These are phyloP conservation scores for Azemiops feae DNA, from an alignment of 2,113 vertebrate species.

Conservation along the genomic window DNA sequence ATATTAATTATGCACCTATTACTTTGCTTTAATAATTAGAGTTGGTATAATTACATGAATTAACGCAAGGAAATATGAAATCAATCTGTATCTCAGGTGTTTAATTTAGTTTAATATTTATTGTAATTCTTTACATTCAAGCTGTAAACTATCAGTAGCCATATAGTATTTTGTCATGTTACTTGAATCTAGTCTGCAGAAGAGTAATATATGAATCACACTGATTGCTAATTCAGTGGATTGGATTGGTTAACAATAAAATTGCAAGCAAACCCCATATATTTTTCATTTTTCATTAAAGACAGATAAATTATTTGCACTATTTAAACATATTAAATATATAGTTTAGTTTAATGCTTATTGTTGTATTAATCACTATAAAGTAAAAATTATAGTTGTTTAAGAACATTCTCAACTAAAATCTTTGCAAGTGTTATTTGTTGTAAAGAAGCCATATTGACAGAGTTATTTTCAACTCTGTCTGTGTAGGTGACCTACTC, in stretches of 20 bases:
- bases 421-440: background rate
- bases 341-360: background rate
- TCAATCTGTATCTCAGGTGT: too few relatives aligned
- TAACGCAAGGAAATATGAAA: too few relatives aligned
- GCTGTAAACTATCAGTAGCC: too few relatives aligned
- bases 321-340: background rate
- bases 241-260: background rate
- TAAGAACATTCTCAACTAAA: background rate
- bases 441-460: background rate
- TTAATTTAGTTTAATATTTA: too few relatives aligned
- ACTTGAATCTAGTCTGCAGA: too few relatives aligned
- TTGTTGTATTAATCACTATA: background rate
- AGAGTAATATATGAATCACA: too few relatives aligned
- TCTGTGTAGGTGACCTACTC: background rate
- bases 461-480: conserved; percentile 17
- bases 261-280: background rate
- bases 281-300: background rate
- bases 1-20: too few relatives aligned
- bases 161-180: too few relatives aligned
- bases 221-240: background rate
- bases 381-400: too few relatives aligned
- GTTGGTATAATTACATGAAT: too few relatives aligned
- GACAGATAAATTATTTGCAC: background rate
- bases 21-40: too few relatives aligned
- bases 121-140: too few relatives aligned